Evolutionary conservation across 2,113 vertebrate genomes (phyloP).

Genomic region (Solea solea): DNA sequence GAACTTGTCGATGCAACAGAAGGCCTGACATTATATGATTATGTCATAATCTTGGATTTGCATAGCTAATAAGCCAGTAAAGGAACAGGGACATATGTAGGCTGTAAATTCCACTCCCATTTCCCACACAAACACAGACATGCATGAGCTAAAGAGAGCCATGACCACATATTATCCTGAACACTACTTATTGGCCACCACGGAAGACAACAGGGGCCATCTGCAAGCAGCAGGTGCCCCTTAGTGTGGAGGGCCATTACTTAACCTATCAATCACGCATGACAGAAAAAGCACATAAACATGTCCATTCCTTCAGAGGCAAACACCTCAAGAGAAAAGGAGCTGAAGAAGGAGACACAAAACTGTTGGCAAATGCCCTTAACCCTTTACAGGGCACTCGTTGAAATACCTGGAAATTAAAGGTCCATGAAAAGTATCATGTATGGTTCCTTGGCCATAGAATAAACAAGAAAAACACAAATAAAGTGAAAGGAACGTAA

Average conservation of each 20-base stretch:
- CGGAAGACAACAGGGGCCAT: slow-evolving; percentile 35
- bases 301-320: slow-evolving; percentile 15
- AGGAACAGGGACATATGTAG: slow-evolving; percentile 44
- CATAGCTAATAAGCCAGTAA: slow-evolving; percentile 55
- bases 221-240: slow-evolving; percentile 52
- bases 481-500: too few relatives aligned
- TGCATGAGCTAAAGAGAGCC: background rate
- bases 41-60: slow-evolving; percentile 62
- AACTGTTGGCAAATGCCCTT: too few relatives aligned
- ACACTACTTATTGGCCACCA: slow-evolving; percentile 17
- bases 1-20: slow-evolving; percentile 43
- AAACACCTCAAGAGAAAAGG: background rate
- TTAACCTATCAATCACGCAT: slow-evolving; percentile 50
- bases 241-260: slow-evolving; percentile 28
- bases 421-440: too few relatives aligned
- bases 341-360: background rate
- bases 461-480: too few relatives aligned
- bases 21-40: slow-evolving; percentile 38
- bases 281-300: slow-evolving; percentile 1
- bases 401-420: too few relatives aligned
- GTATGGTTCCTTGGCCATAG: too few relatives aligned
- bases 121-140: slow-evolving; percentile 5
- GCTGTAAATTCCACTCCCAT: slow-evolving; percentile 40
- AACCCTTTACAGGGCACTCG: too few relatives aligned
- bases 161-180: slow-evolving; percentile 6